Conservation (phyloP, 2,113 vertebrate species). For the Triplophysa rosa region DNA sequence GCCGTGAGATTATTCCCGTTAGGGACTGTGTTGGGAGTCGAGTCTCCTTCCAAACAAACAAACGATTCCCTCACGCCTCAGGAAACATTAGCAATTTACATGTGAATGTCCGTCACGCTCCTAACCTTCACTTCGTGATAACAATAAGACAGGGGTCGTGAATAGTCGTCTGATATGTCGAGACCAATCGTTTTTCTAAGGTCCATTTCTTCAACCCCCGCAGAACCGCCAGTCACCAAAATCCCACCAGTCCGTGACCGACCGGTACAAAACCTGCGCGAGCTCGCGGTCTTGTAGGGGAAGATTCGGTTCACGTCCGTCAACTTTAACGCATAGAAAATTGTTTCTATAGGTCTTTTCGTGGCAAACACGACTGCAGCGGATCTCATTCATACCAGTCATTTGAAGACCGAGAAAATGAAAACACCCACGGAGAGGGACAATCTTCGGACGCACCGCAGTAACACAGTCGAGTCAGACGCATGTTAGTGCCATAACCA, state of each 20-base stretch:
- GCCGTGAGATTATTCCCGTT: conserved; percentile 49
- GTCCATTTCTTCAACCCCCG: conserved; percentile 40
- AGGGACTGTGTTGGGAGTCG: conserved; percentile 32
- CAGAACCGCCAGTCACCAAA: neutral
- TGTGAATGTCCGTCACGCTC: conserved; percentile 54
- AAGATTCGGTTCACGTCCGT: neutral
- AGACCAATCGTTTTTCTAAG: conserved; percentile 52
- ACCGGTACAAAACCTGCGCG: neutral
- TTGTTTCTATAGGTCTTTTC: no score
- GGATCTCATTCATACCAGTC: neutral
- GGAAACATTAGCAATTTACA: conserved; percentile 54
- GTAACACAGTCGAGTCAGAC: neutral
- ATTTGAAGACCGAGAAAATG: neutral
- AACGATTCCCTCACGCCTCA: conserved; percentile 61
- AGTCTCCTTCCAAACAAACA: conserved; percentile 65
- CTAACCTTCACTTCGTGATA: conserved; percentile 32
- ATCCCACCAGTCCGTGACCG: conserved; percentile 2
- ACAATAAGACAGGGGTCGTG: conserved; percentile 36
- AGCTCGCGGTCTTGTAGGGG: conserved; percentile 12
- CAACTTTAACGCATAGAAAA: neutral
- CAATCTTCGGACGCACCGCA: conserved; percentile 56
- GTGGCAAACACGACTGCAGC: neutral
- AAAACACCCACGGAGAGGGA: conserved; percentile 13
- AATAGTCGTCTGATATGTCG: conserved; percentile 47
- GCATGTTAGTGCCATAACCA: neutral